Evolutionary conservation across 2,888 invertebrate genomes (phyloP).

Genomic region (Chaitophorus viminalis): DNA sequence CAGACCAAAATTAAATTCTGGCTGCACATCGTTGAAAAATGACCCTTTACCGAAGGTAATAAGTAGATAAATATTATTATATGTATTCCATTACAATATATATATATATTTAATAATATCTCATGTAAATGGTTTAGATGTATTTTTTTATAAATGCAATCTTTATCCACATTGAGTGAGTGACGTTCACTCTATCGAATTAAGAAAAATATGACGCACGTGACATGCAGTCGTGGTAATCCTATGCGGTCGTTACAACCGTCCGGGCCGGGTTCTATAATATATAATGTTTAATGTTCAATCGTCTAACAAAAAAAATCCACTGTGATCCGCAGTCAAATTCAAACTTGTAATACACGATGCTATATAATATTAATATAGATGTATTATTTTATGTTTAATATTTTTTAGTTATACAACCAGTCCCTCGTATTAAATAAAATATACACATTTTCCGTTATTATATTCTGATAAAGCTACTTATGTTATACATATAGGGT

Average conservation of each 20-base stretch:
- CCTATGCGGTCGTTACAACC: background rate
- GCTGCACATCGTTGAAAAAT: no score
- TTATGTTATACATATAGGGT: background rate
- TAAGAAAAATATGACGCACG: background rate
- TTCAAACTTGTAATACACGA: background rate
- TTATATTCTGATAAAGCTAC: background rate
- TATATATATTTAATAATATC: background rate
- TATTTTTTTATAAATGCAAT: conserved; percentile 19
- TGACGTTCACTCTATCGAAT: background rate
- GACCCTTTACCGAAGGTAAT: no score
- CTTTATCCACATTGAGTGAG: background rate
- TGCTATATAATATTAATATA: background rate
- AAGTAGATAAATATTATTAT: no score
- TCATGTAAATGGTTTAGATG: background rate
- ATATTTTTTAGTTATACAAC: background rate
- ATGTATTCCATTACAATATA: no score
- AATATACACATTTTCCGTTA: background rate
- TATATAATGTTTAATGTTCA: conserved; percentile 15
- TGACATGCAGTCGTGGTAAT: background rate
- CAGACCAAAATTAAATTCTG: no score
- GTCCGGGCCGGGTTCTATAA: background rate
- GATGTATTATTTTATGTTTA: background rate
- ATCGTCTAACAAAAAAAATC: background rate
- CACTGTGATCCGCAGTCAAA: background rate
- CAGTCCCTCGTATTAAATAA: background rate